These are phyloP conservation scores for Drosophila anomalata DNA, from an alignment of 2,888 invertebrate genomes.

Conservation along the genomic window DNA sequence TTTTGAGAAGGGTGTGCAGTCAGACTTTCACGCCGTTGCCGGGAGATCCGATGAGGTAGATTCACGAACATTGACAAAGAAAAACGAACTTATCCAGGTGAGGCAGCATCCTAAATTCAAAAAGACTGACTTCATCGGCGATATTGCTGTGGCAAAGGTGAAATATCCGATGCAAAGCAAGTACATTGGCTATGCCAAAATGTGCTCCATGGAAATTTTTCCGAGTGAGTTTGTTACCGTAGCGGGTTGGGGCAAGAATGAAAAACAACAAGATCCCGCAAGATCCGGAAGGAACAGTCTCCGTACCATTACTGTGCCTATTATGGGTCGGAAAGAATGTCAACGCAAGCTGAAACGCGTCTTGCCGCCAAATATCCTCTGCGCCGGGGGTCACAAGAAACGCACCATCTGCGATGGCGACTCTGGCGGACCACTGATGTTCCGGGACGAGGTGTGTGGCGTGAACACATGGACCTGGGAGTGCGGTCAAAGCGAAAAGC, in stretches of 20 bases:
- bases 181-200: slow-evolving; percentile 13
- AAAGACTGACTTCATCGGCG: slow-evolving; percentile 31
- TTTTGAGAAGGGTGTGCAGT: background rate
- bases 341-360: slow-evolving; percentile 5
- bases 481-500: slow-evolving; percentile 38
- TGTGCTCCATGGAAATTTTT: slow-evolving; percentile 24
- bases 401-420: slow-evolving; percentile 52
- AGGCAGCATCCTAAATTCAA: slow-evolving; percentile 33
- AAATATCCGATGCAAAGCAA: background rate
- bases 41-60: background rate
- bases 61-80: background rate
- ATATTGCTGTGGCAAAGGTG: slow-evolving; percentile 45
- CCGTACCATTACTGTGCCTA: slow-evolving; percentile 14
- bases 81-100: slow-evolving; percentile 20
- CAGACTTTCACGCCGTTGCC: slow-evolving; percentile 23
- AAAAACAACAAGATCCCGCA: fast-evolving
- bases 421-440: slow-evolving; percentile 53
- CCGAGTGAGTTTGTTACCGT: slow-evolving; percentile 22
- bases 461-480: slow-evolving; percentile 39
- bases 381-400: slow-evolving; percentile 33
- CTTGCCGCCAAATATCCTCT: slow-evolving; percentile 46
- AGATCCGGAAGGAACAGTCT: background rate
- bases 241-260: slow-evolving; percentile 45
- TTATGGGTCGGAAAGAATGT: slow-evolving; percentile 26
- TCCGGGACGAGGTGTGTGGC: slow-evolving; percentile 44